These are phyloP conservation scores for Benthochromis sp. DNA, from an alignment of 2,113 vertebrate species.

Conservation along the genomic window DNA sequence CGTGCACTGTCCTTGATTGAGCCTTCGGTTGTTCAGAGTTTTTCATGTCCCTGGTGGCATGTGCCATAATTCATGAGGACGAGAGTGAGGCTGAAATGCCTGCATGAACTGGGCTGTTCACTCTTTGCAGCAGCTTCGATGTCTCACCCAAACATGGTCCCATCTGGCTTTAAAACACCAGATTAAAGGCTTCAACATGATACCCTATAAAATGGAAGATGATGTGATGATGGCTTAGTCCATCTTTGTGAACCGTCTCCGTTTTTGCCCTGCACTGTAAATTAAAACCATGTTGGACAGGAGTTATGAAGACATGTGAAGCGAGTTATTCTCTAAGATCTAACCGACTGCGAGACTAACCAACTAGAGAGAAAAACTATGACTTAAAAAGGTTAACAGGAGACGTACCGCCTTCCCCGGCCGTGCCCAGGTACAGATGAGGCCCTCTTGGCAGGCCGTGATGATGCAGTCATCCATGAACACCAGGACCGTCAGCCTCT, in stretches of 20 bases:
- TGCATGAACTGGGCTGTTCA: background rate
- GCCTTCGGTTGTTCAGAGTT: background rate
- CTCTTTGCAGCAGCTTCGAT: background rate
- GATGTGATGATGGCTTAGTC: background rate
- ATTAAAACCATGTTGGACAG: background rate
- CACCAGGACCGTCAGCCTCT: constrained; percentile 85
- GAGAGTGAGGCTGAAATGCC: background rate
- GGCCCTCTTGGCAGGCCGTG: constrained; percentile 87
- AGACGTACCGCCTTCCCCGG: constrained; percentile 80
- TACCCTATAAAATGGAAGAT: background rate
- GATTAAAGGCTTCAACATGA: background rate
- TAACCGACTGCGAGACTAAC: background rate
- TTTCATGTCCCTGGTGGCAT: background rate
- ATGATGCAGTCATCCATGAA: constrained; percentile 94
- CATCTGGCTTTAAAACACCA: background rate
- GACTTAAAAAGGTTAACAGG: background rate
- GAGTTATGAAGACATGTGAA: background rate
- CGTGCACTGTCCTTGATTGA: background rate
- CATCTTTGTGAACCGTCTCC: background rate
- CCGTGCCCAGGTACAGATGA: constrained; percentile 89
- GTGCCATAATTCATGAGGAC: background rate
- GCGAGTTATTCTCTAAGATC: background rate
- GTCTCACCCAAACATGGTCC: background rate
- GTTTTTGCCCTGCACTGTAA: background rate
- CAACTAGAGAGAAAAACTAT: background rate